Evolutionary conservation across 2,888 invertebrate species (phyloP).

Genomic region (Quadroppia sp.): DNA sequence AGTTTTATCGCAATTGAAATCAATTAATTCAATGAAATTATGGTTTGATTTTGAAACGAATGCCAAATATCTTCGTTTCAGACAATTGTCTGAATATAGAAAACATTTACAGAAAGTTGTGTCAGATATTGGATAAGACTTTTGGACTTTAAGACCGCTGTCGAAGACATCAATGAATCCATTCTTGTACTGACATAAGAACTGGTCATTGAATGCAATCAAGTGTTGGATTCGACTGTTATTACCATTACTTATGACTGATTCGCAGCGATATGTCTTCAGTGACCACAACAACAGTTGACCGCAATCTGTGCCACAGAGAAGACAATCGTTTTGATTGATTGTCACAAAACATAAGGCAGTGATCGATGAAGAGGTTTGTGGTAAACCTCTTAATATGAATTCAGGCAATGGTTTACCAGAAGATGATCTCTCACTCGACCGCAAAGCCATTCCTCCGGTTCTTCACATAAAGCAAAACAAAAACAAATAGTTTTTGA

Average conservation of each 20-base stretch:
- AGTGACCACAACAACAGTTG: constrained; percentile 27
- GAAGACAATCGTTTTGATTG: background rate
- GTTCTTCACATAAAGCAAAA: too few relatives aligned
- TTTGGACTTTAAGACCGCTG: background rate
- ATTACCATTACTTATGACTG: background rate
- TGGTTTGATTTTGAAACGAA: background rate
- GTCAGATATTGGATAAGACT: background rate
- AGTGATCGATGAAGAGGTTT: background rate
- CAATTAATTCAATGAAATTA: background rate
- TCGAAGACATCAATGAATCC: constrained; percentile 10
- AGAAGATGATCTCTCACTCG: background rate
- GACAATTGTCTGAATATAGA: background rate
- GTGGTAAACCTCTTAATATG: background rate
- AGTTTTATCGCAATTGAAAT: background rate
- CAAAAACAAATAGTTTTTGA: too few relatives aligned
- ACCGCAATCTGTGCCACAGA: constrained; percentile 38
- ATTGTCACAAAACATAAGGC: background rate
- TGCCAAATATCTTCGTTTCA: background rate
- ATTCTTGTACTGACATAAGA: constrained; percentile 11
- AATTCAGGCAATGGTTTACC: background rate
- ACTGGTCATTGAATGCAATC: constrained; percentile 7
- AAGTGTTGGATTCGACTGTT: background rate
- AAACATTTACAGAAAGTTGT: constrained; percentile 9
- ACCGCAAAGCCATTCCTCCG: background rate
- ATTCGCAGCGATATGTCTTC: constrained; percentile 30